Percentiles rank a stretch among this genome's conserved stretches.
Evolutionary conservation across 2,113 vertebrate genomes (phyloP).

Genomic region (Centropristis striata): DNA sequence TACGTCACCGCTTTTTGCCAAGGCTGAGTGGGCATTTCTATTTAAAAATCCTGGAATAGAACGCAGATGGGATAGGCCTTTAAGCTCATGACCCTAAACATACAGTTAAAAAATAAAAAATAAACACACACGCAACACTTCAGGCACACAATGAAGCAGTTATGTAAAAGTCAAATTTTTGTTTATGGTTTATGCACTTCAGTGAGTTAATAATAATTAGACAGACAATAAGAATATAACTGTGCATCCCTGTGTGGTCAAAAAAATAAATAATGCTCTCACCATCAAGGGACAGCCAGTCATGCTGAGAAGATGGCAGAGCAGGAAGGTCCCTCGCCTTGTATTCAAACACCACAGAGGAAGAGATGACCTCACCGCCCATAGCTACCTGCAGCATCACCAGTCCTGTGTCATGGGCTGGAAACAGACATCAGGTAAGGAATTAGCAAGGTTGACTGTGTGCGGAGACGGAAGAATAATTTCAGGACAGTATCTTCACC

Average conservation of each 20-base stretch:
- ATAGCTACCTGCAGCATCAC: conserved; percentile 98
- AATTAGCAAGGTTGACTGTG: background rate
- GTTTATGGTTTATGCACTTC: conserved; percentile 6
- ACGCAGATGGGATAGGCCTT: no score
- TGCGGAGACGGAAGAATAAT: background rate
- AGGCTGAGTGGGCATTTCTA: no score
- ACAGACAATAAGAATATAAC: background rate
- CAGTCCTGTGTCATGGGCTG: conserved; percentile 98
- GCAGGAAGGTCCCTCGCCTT: conserved; percentile 96
- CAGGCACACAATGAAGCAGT: background rate
- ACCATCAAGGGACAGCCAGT: conserved; percentile 99
- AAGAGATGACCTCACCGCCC: conserved; percentile 97
- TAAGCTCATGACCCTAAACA: background rate
- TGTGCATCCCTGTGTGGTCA: background rate
- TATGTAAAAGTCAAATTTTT: background rate
- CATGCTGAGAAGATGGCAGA: conserved; percentile 97
- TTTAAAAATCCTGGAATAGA: no score
- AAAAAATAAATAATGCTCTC: conserved; percentile 72
- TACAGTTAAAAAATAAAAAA: background rate
- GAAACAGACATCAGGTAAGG: conserved; percentile 28
- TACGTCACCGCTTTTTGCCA: no score
- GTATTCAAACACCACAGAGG: conserved; percentile 99
- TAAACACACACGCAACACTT: background rate
- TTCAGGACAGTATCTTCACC: background rate
- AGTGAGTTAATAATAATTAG: background rate